Evolutionary conservation across 2,113 vertebrate genomes (phyloP), one percentile per base, ranked within the genome.

Genomic region (Oreocharis arfaki): DNA sequence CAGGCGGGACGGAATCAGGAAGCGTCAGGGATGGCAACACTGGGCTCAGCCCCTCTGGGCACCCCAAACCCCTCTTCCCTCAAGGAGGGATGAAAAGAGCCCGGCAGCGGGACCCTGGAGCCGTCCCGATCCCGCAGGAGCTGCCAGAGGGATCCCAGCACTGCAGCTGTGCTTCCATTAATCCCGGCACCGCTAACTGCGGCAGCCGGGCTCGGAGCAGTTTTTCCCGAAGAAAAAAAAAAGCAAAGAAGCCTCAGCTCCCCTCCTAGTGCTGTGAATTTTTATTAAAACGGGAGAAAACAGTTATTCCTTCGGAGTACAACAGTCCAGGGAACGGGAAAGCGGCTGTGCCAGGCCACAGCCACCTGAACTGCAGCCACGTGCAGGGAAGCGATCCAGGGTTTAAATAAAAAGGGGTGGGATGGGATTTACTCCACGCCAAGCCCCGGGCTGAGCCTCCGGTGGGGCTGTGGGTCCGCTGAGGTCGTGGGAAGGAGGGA

Each of bases 251-350:
- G 30, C 15, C 39, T 49, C 42, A 27, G 77, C 86, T 64, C 46
- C 83, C 79, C 67, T 92, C 71, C 17, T 67, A 86, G 84, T 37
- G 95, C 74, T 92, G 84, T 74, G 74, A 87, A 67, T 90, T 97
- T 98, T 98, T 98, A 98, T 98, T 98, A 96, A 96, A 98, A 96
- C 69, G 74, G 9, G 23, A 80, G 68, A 60, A 90, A 94, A 75
- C 46, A 32, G 70, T 88, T 70, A 49, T 60, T 97, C 96, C 71
- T 77, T 63, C 32, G 37, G 71, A 94, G 89, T 93, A 95, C 50
- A 87, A 84, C 52, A 67, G 80, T 60, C 92, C 78, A 15, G 50
- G 92, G 83, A 81, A 78, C 0, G 94, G 96, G 93, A 82, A 85
- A 22, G 68, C 1, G 32, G 91, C 85, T 3, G n/a, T 33, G 80